Percentiles rank a stretch among this genome's conserved stretches.
phyloP scores from a whole-genome alignment of 2,113 vertebrate genomes.

The Pogonocichla stellata region DNA sequence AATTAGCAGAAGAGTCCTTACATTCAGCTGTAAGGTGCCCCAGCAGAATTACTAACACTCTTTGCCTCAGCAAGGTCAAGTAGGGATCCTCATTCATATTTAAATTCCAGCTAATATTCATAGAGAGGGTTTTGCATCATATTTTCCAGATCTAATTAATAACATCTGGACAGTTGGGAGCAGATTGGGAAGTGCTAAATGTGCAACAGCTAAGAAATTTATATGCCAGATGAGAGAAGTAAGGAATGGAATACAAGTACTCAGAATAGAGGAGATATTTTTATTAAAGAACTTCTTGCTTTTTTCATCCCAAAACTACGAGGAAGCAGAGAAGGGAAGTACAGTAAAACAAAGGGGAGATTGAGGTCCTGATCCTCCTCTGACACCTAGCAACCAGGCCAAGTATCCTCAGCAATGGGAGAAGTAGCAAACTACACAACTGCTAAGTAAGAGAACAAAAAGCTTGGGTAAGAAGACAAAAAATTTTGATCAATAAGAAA shows the following conservation, averaged over 20 bases:
- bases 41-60: background rate
- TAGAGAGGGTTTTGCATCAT: background rate
- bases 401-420: background rate
- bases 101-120: conserved; percentile 11
- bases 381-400: background rate
- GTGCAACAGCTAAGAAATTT: background rate
- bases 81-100: conserved; percentile 18
- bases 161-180: conserved; percentile 34
- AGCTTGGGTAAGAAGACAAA: background rate
- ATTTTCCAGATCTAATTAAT: conserved; percentile 55
- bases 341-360: background rate
- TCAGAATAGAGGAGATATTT: background rate
- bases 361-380: background rate
- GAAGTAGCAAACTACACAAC: background rate
- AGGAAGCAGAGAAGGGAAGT: background rate
- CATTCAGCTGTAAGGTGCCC: background rate
- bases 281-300: background rate
- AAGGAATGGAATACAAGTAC: background rate
- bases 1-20: background rate
- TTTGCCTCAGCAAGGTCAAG: background rate
- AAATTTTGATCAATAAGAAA: background rate
- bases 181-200: conserved; percentile 7
- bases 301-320: background rate
- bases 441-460: background rate
- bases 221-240: background rate